Evolutionary conservation across 2,888 invertebrate species (phyloP), one percentile per base, ranked within the genome.

Genomic region (Macaria liturata): DNA sequence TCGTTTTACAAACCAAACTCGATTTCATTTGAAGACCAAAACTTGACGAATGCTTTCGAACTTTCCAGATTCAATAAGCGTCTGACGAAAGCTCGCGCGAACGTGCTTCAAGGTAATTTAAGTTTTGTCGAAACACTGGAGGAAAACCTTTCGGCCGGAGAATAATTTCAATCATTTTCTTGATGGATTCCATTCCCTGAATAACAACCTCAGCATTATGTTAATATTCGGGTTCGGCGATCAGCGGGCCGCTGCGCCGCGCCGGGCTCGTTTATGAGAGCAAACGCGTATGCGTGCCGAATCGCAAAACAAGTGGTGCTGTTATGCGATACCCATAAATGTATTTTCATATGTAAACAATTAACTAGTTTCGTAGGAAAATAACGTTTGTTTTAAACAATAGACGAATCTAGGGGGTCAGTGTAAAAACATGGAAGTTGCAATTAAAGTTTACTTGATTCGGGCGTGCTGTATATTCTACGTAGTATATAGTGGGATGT

Each of bases 101-200:
- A 70, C 70, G 68, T 71, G 70, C 64, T 60, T 59, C 50, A 62
- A 70, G 52, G 69, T 72, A 76, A 80, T 80, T 80, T 77, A 66
- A 65, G 64, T 67, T 68, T 67, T 64, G 70, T 63, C 64, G 66
- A 79, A 80, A 71, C 66, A 66, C 49, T 43, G 42, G 57, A 63
- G 62, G 69, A 64, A 77, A 72, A 63, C 69, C 61, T 72, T 69
- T 65, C 51, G 71, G 67, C 60, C 62, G 54, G 57, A 61, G 62
- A 74, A 74, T 82, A 82, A 84, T 85, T 84, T 83, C 75, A 83
- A 84, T 83, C 67, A 83, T 87, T 83, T 86, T 78, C 76, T 62
- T 80, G 83, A 85, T 86, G 82, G 59, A 81, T 81, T 79, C 71
- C 71, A 69, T 80, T 83, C 79, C 75, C 76, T 76, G 83, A 85